Percentiles rank a stretch among this genome's conserved stretches.
Evolutionary conservation across 2,797 vertebrate genomes (phyloP).

Genomic region (Vultur gryphus): DNA sequence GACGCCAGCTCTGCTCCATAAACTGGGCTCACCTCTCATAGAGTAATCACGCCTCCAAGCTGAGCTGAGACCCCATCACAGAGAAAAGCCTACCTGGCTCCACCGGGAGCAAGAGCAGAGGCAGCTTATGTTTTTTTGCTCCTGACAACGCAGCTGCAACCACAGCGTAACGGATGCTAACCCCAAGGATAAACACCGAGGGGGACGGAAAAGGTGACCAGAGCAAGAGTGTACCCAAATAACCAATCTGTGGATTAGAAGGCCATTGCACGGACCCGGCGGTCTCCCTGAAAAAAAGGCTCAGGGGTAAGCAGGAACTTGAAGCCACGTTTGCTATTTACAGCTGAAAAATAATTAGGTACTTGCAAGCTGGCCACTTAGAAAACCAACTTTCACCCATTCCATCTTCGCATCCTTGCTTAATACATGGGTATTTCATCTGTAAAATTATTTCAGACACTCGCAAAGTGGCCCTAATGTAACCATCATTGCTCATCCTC

Average conservation of each 20-base stretch:
- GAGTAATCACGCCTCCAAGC: neutral
- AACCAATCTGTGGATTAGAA: neutral
- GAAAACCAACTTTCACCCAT: neutral
- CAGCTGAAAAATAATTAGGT: neutral
- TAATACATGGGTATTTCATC: constrained; percentile 34
- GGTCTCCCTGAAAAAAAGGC: neutral
- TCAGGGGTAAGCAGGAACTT: neutral
- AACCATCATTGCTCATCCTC: constrained; percentile 14
- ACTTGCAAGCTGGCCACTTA: neutral
- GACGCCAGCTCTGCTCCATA: neutral
- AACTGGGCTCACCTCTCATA: neutral
- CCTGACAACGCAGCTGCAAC: neutral
- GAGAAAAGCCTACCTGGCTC: neutral
- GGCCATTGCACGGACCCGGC: neutral
- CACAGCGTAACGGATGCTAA: neutral
- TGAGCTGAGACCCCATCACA: accelerated
- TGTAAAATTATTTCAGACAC: constrained; percentile 43
- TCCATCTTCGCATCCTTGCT: neutral
- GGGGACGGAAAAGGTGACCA: neutral
- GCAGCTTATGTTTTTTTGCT: neutral
- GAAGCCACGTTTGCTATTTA: neutral
- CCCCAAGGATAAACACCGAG: neutral
- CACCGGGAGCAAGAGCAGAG: neutral
- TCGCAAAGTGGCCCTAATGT: constrained; percentile 35
- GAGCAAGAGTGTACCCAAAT: neutral